phyloP scores from a whole-genome alignment of 2,113 vertebrate genomes.

The Amblyopsis rosae region DNA sequence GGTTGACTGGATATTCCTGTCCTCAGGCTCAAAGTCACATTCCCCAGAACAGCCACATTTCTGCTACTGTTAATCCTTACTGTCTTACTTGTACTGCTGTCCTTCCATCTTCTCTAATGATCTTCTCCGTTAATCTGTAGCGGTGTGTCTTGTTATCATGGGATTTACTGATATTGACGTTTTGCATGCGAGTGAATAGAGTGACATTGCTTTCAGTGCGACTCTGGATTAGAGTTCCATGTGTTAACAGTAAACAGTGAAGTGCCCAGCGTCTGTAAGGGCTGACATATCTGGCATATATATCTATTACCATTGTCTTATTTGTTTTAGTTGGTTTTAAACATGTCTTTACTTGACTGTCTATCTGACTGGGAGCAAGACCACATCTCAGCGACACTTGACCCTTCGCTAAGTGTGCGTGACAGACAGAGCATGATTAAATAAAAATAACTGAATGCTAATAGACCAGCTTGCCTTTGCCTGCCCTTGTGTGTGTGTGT shows the following conservation, averaged over 20 bases:
- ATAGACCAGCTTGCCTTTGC: background rate
- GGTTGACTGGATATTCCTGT: too few relatives aligned
- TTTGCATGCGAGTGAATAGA: background rate
- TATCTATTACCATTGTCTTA: too few relatives aligned
- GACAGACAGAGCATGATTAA: background rate
- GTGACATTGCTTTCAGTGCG: too few relatives aligned
- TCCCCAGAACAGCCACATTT: background rate
- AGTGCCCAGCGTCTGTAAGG: too few relatives aligned
- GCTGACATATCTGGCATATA: too few relatives aligned
- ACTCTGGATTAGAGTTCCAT: too few relatives aligned
- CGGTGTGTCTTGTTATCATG: slow-evolving; percentile 1
- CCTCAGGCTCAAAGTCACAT: background rate
- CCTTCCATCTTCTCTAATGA: background rate
- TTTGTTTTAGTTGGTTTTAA: background rate
- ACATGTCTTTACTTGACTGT: background rate
- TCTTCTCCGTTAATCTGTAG: slow-evolving; percentile 11
- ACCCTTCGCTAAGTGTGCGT: background rate
- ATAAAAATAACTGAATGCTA: background rate
- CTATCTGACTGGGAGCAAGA: too few relatives aligned
- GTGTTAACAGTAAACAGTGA: too few relatives aligned
- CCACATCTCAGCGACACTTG: too few relatives aligned
- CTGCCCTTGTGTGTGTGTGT: background rate
- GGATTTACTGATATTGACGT: slow-evolving; percentile 10
- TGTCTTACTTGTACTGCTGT: background rate
- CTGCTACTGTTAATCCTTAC: slow-evolving; percentile 6